Evolutionary conservation across 2,797 vertebrate species (phyloP), one percentile per base, ranked within the genome.

Genomic region (Fundulus diaphanus): DNA sequence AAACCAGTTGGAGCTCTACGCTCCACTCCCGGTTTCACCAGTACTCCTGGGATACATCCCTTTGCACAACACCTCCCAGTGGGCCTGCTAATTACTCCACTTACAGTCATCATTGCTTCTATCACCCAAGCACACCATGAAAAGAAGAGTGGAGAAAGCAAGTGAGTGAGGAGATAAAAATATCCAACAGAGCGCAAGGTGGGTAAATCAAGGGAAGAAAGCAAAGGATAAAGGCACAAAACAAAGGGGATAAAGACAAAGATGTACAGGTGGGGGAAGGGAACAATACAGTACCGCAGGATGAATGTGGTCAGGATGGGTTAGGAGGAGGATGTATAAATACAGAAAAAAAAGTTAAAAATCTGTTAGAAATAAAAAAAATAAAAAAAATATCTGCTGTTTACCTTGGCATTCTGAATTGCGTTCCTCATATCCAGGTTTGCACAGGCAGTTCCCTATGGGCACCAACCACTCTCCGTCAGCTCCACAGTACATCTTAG

Each of bases 401-500:
- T 94, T 96, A 99, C 98, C 97, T 96, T 98, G 97, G 91, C 98
- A 99, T 91, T 97, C 96, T 71, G 96, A 94, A 35, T 90, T 97
- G 81, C 95, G 95, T 77, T 99, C 97, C 89, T 99, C 98, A 0
- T 96, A 98, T 88, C 98, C 98, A 72, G 97, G 97, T 18, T 98
- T 97, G 91, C 98, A 99, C 27, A 99, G 81, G 78, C 98, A 99
- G 94, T 97, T 98, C 92, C 98, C 98, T 90, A 99, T 99, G 85
- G 98, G 98, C 79, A 99, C 98, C 94, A 99, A 92, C 98, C 98
- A 99, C 83, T 99, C 98, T 0, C 98, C 98, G 74, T 99, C 98
- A 73, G 98, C 97, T 76, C 98, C 97, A 0, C 98, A 99, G 94
- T 99, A 99, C 98, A 99, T 99, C 94, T 98, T 98, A 83, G 98